Evolutionary conservation across 2,113 vertebrate genomes (phyloP).

Genomic region (Amblyopsis rosae): DNA sequence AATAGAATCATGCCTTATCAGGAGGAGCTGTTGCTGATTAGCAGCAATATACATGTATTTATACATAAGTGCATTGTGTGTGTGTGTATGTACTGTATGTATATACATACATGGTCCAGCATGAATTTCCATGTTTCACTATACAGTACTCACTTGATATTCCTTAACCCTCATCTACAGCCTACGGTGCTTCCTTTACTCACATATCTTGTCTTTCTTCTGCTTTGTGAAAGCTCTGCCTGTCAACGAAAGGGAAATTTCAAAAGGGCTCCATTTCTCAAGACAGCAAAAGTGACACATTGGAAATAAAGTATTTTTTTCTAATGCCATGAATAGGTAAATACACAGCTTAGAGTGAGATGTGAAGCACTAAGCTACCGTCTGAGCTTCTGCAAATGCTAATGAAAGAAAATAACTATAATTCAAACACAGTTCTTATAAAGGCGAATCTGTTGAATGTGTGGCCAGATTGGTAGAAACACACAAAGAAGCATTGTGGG

Average conservation of each 20-base stretch:
- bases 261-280: constrained; percentile 36
- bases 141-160: not conserved
- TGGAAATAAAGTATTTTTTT: not conserved
- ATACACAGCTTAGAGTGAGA: constrained; percentile 10
- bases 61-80: constrained; percentile 5
- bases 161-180: constrained; percentile 19
- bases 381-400: not conserved
- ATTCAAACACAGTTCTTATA: not conserved
- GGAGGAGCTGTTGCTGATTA: too few relatives aligned
- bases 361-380: constrained; percentile 6
- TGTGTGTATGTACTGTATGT: not conserved
- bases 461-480: not conserved
- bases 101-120: not conserved
- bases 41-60: constrained; percentile 21
- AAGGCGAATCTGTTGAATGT: not conserved
- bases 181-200: constrained; percentile 17
- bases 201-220: constrained; percentile 32
- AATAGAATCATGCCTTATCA: too few relatives aligned
- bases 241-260: constrained; percentile 27
- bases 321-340: constrained; percentile 20
- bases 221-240: constrained; percentile 15
- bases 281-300: constrained; percentile 35
- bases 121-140: not conserved
- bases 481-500: constrained; percentile 40
- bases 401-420: constrained; percentile 1